Conservation (phyloP, 2,113 vertebrate species). For the Corythornis vintsioides region DNA sequence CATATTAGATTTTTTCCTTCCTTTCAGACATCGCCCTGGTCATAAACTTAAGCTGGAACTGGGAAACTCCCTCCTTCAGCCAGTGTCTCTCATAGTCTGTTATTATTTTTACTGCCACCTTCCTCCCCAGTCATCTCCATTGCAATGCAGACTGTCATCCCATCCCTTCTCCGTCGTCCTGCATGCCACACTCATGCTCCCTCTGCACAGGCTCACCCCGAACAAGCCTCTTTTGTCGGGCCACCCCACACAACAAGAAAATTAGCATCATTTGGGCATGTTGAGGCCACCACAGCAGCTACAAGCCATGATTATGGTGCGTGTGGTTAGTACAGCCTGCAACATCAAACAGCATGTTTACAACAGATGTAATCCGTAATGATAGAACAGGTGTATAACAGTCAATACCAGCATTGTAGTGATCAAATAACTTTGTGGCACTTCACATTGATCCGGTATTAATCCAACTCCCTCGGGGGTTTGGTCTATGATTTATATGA, state of each 20-base stretch:
- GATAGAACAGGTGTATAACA: conserved; percentile 78
- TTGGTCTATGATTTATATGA: conserved; percentile 50
- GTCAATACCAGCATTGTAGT: conserved; percentile 71
- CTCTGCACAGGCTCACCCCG: conserved; percentile 32
- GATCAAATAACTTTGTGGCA: conserved; percentile 50
- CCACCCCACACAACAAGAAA: conserved; percentile 69
- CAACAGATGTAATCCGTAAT: conserved; percentile 70
- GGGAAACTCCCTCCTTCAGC: neutral
- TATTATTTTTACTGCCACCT: neutral
- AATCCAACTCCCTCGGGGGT: conserved; percentile 40
- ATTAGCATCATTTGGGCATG: conserved; percentile 67
- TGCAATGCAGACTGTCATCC: accelerated
- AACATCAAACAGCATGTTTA: conserved; percentile 73
- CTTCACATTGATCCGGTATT: conserved; percentile 62
- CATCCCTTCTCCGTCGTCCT: neutral
- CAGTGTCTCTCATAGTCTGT: accelerated
- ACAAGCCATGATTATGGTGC: conserved; percentile 61
- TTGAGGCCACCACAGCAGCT: conserved; percentile 66
- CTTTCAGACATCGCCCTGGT: neutral
- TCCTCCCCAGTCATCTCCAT: neutral
- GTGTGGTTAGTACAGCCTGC: conserved; percentile 68
- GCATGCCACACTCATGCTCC: neutral
- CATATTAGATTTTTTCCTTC: neutral
- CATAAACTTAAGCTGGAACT: neutral
- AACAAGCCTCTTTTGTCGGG: conserved; percentile 66